Base-by-base conservation (phyloP, 1,140 invertebrate species). In the Achroia grisella region DNA sequence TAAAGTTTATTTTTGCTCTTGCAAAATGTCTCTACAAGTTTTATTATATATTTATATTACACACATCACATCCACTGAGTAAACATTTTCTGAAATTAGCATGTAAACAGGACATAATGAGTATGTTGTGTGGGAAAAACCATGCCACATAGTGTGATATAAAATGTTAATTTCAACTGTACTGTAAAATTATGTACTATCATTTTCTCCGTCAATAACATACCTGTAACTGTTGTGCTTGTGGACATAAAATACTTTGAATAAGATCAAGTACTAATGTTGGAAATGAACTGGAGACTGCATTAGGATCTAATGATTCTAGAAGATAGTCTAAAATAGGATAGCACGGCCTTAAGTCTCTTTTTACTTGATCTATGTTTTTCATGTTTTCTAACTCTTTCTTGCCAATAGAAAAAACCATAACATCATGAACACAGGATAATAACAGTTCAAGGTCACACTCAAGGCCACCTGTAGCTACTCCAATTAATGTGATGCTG, bases 361-460 rank as follows among this genome's bases (percentile, higher is more conserved):
- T 88, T 69, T 95, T 95, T 12, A 95, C 84, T 66, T 92, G 88
- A 64, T 95, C 94, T 32, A 94, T 83, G 79, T 93, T 95, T 63
- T 92, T 90, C 29, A 92, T 88, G 50, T 86, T 90, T 56, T 90
- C 90, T 12, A 95, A 77, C 60, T 94, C 92, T 47, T 95, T 93
- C 4, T 93, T 87, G 9, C 95, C 94, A 58, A 93, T 90, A 46
- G 91, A 89, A 30, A 95, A 87, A 8, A 95, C 88, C 88, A 96
- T 91, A 1, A 90, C 87, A 65, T 92, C 89, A 68, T 94, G 94
- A 30, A 93, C 87, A 30, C 89, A 87, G 30, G 92, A 89, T n/a
- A 95, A 66, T 23, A 95, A 86, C 30, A 88, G 85, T 51, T 89
- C 85, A 32, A 93, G 60, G 39, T 92, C 85, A 71, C 86, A 84